Conservation (phyloP, 2,113 vertebrate species). For the Anoplopoma fimbria region DNA sequence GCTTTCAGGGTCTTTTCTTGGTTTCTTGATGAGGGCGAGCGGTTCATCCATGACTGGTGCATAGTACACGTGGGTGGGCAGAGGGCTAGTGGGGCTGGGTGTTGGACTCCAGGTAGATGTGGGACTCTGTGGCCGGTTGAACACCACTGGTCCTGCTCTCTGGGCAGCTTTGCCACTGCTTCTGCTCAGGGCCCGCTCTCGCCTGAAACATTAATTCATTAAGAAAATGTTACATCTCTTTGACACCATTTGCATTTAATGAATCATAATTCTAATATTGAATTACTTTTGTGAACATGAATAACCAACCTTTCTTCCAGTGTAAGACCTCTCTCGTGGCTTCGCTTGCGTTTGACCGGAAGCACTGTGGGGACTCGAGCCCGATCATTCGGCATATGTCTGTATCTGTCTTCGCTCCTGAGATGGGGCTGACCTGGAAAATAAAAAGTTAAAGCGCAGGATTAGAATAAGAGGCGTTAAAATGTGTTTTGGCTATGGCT, state of each 20-base stretch:
- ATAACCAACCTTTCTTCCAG: constrained; percentile 77
- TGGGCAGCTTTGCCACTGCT: constrained; percentile 64
- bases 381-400: constrained; percentile 81
- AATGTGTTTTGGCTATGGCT: not conserved
- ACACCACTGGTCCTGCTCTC: constrained; percentile 50
- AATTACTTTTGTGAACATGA: not conserved
- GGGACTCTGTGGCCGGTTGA: constrained; percentile 76
- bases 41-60: constrained; percentile 84
- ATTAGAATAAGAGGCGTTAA: constrained; percentile 8
- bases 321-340: constrained; percentile 77
- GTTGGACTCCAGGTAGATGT: constrained; percentile 79
- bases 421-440: constrained; percentile 84
- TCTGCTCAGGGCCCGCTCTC: constrained; percentile 80
- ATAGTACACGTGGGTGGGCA: constrained; percentile 77
- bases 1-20: constrained; percentile 74
- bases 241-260: not conserved
- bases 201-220: constrained; percentile 66
- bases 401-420: constrained; percentile 84
- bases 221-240: not conserved
- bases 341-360: constrained; percentile 82
- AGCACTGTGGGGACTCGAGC: constrained; percentile 71
- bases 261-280: too few relatives aligned
- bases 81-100: constrained; percentile 77
- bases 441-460: not conserved
- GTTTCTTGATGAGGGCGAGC: constrained; percentile 86